phyloP scores from a whole-genome alignment of 2,113 vertebrate genomes.

The Notothenia coriiceps region DNA sequence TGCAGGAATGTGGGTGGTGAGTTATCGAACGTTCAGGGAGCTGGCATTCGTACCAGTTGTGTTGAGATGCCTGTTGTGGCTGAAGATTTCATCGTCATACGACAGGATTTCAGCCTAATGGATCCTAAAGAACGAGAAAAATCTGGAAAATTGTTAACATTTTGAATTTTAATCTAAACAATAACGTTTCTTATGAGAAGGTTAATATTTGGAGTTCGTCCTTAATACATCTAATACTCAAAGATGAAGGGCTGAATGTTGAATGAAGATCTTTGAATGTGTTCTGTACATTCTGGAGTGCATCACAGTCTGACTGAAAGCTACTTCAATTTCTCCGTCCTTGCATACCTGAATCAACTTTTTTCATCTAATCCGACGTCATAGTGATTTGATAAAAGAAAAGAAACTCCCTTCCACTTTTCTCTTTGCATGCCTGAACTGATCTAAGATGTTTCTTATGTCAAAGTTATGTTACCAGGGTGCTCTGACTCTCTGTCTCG shows the following conservation, averaged over 20 bases:
- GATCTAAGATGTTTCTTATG: not conserved
- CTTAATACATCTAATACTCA: not conserved
- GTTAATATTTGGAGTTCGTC: not conserved
- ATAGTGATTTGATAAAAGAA: not conserved
- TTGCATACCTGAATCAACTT: not conserved
- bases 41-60: conserved; percentile 38
- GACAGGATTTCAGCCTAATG: not conserved
- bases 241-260: not conserved
- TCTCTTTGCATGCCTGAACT: conserved; percentile 23
- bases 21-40: conserved; percentile 36
- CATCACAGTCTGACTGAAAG: not conserved
- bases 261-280: no score
- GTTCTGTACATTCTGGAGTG: no score
- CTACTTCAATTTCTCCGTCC: not conserved
- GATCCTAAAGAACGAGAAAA: not conserved
- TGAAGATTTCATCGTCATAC: conserved; percentile 23
- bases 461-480: not conserved
- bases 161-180: not conserved
- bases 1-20: conserved; percentile 64
- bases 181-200: not conserved
- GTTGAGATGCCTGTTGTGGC: not conserved
- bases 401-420: not conserved
- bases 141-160: not conserved
- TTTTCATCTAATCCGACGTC: not conserved
- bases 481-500: not conserved